A percentile compares a stretch with the other conserved stretches of the same genome.
phyloP scores from a whole-genome alignment of 2,888 invertebrate species.

The Pseudeuparius sepicola region DNA sequence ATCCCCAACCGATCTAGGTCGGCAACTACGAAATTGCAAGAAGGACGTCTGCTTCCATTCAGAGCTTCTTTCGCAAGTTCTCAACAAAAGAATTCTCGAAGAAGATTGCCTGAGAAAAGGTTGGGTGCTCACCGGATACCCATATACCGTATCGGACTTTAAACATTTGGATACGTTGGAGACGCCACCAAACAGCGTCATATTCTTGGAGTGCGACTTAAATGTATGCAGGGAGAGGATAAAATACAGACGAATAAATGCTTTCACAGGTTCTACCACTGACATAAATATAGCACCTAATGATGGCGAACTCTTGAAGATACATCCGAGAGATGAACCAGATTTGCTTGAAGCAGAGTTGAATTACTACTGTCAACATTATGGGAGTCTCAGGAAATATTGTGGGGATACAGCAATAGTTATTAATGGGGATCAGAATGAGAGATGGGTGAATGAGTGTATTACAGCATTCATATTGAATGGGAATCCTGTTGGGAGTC shows the following conservation, averaged over 20 bases:
- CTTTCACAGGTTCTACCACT: slow-evolving; percentile 30
- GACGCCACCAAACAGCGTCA: slow-evolving; percentile 49
- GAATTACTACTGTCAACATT: slow-evolving; percentile 36
- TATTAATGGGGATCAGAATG: slow-evolving; percentile 34
- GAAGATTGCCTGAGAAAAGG: slow-evolving; percentile 50
- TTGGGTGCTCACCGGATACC: slow-evolving; percentile 55
- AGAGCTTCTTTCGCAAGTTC: slow-evolving; percentile 33
- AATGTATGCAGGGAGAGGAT: slow-evolving; percentile 34
- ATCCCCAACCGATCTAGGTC: slow-evolving; percentile 33
- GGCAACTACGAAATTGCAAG: slow-evolving; percentile 30
- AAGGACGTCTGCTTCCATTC: slow-evolving; percentile 34
- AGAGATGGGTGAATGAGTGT: slow-evolving; percentile 31
- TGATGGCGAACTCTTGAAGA: slow-evolving; percentile 26
- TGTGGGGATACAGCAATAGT: slow-evolving; percentile 34
- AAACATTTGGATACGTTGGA: slow-evolving; percentile 47
- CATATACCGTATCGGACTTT: slow-evolving; percentile 47
- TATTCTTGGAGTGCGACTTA: slow-evolving; percentile 37
- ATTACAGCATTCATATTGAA: slow-evolving; percentile 23
- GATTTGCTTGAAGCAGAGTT: slow-evolving; percentile 35
- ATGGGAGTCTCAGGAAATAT: slow-evolving; percentile 35
- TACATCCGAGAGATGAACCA: slow-evolving; percentile 34
- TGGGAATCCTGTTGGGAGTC: slow-evolving; percentile 15
- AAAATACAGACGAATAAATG: slow-evolving; percentile 28
- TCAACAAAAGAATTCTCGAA: slow-evolving; percentile 39
- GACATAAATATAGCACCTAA: slow-evolving; percentile 25